These are phyloP conservation scores for Campoplex capitator DNA, from an alignment of 2,888 invertebrate species.

Conservation along the genomic window DNA sequence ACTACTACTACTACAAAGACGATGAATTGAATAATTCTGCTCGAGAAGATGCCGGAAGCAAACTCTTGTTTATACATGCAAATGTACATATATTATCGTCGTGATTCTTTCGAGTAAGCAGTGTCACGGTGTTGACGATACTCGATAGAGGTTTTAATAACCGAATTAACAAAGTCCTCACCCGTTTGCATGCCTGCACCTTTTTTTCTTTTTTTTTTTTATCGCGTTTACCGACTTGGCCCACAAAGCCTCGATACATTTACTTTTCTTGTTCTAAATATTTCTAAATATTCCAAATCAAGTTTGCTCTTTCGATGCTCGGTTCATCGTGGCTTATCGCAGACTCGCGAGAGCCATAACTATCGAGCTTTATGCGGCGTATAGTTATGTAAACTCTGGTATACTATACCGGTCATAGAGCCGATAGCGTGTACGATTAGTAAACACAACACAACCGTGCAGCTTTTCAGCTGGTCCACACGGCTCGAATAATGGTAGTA, in stretches of 20 bases:
- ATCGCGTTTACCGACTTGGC: neutral
- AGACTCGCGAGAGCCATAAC: constrained; percentile 34
- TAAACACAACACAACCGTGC: constrained; percentile 7
- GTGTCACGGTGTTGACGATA: constrained; percentile 2
- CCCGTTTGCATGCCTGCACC: neutral
- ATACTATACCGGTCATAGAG: neutral
- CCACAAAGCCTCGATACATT: constrained; percentile 23
- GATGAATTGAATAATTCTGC: constrained; percentile 19
- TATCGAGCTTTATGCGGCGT: constrained; percentile 3
- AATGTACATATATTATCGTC: constrained; percentile 18
- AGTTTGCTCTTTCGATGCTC: constrained; percentile 9
- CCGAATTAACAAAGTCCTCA: constrained; percentile 20
- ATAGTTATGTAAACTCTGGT: neutral
- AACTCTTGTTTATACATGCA: neutral
- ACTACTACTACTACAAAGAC: too few relatives aligned
- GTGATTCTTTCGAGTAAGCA: neutral
- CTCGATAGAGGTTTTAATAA: neutral
- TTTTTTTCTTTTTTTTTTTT: neutral
- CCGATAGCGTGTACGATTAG: neutral
- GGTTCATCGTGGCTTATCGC: constrained; percentile 45
- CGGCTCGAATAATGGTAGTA: constrained; percentile 15
- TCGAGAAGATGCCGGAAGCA: neutral
- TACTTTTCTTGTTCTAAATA: neutral
- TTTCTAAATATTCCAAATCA: neutral
- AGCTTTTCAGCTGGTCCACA: constrained; percentile 36